Evolutionary conservation across 2,113 vertebrate genomes (phyloP).

Genomic region (Ceratotherium simum): DNA sequence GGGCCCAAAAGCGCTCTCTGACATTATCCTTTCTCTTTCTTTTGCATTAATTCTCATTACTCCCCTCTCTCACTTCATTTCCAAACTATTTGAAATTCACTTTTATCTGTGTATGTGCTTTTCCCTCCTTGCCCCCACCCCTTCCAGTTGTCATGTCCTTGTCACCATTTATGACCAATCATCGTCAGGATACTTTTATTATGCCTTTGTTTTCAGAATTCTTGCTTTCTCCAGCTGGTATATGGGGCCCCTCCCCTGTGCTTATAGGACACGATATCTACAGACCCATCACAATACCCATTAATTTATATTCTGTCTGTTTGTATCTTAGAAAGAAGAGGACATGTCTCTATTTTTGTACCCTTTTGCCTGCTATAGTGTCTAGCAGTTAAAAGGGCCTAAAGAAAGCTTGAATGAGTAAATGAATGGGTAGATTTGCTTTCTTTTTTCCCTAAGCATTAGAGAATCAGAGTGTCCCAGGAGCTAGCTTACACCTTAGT

Average conservation of each 20-base stretch:
- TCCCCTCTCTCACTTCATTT: background rate
- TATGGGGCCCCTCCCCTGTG: rapidly evolving
- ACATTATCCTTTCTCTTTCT: background rate
- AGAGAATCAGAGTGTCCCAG: background rate
- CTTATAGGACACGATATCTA: background rate
- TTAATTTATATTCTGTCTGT: background rate
- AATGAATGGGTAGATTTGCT: background rate
- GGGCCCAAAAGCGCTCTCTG: rapidly evolving
- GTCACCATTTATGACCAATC: background rate
- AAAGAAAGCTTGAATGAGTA: background rate
- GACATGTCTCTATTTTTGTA: background rate
- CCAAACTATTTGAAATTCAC: background rate
- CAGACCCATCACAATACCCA: background rate
- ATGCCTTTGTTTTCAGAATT: too few relatives aligned
- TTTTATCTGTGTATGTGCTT: background rate
- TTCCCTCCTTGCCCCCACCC: background rate
- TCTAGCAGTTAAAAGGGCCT: background rate
- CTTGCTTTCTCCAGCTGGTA: background rate
- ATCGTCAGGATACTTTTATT: too few relatives aligned
- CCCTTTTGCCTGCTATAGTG: background rate
- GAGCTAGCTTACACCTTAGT: background rate
- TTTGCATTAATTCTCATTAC: too few relatives aligned
- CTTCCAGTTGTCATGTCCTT: background rate
- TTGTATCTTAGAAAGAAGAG: background rate
- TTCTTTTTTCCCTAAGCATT: background rate